Percentiles rank a stretch among this genome's conserved stretches.
Conservation (phyloP, 1,140 invertebrate genomes). For the Bombus picipes region DNA sequence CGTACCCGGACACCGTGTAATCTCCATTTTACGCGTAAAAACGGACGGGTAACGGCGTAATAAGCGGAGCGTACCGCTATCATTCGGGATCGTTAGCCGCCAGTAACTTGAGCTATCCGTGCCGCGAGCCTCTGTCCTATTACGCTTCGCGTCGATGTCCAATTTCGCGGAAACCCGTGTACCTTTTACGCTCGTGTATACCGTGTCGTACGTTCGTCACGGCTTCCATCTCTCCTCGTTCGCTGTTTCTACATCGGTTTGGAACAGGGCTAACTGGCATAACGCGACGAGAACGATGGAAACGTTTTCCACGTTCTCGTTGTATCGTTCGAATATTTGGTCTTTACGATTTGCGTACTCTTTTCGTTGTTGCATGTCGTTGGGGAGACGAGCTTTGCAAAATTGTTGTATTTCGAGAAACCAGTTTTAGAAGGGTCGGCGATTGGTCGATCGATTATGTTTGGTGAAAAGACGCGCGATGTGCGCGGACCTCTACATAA, state of each 20-base stretch:
- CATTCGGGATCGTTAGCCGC: constrained; percentile 40
- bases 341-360: background rate
- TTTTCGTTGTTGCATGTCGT: background rate
- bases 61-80: constrained; percentile 33
- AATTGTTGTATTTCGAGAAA: background rate
- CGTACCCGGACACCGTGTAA: constrained; percentile 36
- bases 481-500: too few relatives aligned
- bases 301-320: background rate
- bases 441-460: background rate
- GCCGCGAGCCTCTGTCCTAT: constrained; percentile 16
- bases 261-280: background rate
- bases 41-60: constrained; percentile 32
- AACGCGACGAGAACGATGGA: background rate
- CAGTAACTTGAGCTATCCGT: constrained; percentile 35
- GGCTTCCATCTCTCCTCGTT: background rate
- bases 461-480: background rate
- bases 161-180: constrained; percentile 38
- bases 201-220: constrained; percentile 36
- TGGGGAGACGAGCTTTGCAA: accelerated
- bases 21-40: constrained; percentile 39
- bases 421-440: background rate
- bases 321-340: background rate
- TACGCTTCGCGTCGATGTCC: constrained; percentile 34
- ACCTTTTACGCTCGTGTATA: constrained; percentile 35
- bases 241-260: background rate